Conservation (phyloP, 1,140 invertebrate species). For the Habropoda laboriosa region DNA sequence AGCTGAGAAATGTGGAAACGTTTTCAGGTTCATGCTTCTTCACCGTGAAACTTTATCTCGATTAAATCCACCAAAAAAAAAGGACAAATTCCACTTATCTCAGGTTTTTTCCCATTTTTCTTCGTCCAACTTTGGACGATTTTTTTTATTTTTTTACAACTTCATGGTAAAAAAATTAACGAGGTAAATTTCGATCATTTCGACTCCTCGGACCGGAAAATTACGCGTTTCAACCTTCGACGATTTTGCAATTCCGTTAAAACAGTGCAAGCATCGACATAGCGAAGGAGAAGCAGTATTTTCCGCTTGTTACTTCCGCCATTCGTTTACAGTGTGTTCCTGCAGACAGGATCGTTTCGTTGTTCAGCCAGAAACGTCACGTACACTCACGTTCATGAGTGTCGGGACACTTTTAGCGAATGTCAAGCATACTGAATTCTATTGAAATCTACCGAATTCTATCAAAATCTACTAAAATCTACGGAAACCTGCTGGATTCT, state of each 20-base stretch:
- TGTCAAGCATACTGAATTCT: no score
- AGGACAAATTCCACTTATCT: no score
- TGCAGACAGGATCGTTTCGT: not conserved
- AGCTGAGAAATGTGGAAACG: conserved; percentile 31
- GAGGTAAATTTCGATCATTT: not conserved
- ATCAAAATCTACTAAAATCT: no score
- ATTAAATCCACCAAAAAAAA: not conserved
- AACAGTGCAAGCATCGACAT: no score
- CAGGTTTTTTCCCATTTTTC: no score
- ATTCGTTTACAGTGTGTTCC: not conserved
- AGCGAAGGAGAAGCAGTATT: not conserved
- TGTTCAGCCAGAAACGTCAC: not conserved
- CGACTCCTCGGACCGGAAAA: not conserved
- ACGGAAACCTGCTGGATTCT: no score
- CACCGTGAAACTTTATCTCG: not conserved
- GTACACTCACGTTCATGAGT: no score
- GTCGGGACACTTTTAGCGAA: no score
- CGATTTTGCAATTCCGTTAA: not conserved
- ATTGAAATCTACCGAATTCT: no score
- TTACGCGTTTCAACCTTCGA: not conserved
- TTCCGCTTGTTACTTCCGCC: not conserved
- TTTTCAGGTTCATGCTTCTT: not conserved
- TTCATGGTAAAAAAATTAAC: no score
- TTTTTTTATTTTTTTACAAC: not conserved
- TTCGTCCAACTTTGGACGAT: no score